Conservation (phyloP, 2,113 vertebrate genomes). For the Numenius arquata region DNA sequence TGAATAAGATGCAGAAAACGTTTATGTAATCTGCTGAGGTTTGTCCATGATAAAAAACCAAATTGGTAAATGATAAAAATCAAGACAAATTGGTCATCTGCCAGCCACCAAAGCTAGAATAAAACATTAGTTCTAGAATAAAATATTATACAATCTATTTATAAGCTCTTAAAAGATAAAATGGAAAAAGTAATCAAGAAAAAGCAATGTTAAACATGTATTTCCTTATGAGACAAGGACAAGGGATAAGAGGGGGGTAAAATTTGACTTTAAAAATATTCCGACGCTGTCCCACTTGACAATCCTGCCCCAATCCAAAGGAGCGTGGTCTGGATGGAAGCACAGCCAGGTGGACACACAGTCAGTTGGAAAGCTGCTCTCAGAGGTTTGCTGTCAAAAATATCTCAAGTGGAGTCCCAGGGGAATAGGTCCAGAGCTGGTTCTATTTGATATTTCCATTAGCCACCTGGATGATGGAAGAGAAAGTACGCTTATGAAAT, state of each 20-base stretch:
- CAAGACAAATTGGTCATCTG: not conserved
- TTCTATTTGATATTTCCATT: constrained; percentile 3
- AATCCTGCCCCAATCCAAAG: not conserved
- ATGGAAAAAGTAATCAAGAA: not conserved
- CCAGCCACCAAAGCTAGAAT: not conserved
- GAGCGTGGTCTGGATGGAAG: not conserved
- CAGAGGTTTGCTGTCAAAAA: not conserved
- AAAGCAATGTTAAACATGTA: not conserved
- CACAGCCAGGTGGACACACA: not conserved
- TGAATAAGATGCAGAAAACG: not conserved
- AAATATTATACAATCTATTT: not conserved
- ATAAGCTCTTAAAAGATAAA: not conserved
- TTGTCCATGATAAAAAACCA: not conserved
- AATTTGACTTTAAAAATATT: not conserved
- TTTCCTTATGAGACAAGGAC: not conserved
- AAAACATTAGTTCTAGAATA: not conserved
- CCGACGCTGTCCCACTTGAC: not conserved
- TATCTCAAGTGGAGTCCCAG: not conserved
- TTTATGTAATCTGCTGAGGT: not conserved
- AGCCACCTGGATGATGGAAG: constrained; percentile 3
- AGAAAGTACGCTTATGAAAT: not conserved
- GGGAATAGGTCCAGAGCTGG: not conserved
- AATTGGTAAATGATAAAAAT: not conserved
- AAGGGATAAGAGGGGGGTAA: not conserved
- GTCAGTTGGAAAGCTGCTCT: not conserved